These are phyloP conservation scores for Capitella teleta DNA, from an alignment of 1,140 invertebrate species.

Conservation along the genomic window DNA sequence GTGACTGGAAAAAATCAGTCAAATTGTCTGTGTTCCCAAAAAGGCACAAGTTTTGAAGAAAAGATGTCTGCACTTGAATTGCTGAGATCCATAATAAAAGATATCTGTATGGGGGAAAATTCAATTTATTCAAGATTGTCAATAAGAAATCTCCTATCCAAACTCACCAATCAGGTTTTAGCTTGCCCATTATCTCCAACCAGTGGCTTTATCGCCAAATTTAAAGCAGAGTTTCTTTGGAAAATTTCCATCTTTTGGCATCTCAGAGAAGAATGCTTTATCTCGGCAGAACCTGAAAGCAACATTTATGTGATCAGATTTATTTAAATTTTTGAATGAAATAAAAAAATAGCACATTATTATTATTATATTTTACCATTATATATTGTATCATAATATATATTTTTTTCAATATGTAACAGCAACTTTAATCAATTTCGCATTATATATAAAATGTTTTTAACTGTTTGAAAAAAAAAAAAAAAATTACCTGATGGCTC, in stretches of 20 bases:
- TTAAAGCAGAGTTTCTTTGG: slow-evolving; percentile 13
- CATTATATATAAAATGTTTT: background rate
- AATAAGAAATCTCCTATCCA: too few species aligned
- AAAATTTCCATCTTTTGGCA: slow-evolving; percentile 9
- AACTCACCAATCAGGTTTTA: too few species aligned
- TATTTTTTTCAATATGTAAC: background rate
- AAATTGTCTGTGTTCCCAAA: too few species aligned
- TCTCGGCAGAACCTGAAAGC: slow-evolving; percentile 2
- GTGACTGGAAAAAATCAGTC: too few species aligned
- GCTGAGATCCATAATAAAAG: too few species aligned
- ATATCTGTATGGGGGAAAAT: too few species aligned
- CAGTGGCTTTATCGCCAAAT: slow-evolving; percentile 6
- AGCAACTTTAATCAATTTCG: background rate
- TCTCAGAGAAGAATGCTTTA: slow-evolving; percentile 2
- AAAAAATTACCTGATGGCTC: slow-evolving; percentile 66
- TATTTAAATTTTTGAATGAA: background rate
- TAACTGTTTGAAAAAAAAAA: background rate
- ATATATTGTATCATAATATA: background rate
- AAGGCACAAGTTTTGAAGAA: too few species aligned
- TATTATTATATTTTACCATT: background rate
- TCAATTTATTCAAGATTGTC: too few species aligned
- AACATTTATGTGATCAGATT: background rate
- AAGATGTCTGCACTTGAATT: too few species aligned
- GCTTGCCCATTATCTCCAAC: too few species aligned
- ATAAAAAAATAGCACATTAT: background rate